Evolutionary conservation across 1,140 invertebrate species (phyloP).

Genomic region (Drosophila fuyamai): DNA sequence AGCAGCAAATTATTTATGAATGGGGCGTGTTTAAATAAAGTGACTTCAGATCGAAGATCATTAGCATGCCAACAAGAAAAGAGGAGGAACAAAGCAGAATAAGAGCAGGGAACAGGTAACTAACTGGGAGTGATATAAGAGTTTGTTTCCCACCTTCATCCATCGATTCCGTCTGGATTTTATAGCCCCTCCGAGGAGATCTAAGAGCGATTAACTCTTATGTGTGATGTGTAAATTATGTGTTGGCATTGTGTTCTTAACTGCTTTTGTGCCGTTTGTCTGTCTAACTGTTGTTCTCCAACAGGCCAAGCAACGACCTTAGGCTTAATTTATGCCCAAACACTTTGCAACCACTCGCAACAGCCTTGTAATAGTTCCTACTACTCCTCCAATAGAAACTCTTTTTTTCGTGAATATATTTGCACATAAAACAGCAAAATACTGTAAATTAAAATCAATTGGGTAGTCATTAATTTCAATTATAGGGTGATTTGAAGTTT

Average conservation of each 20-base stretch:
- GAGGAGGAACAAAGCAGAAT: constrained; percentile 5
- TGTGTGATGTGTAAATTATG: constrained; percentile 50
- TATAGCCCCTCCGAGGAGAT: constrained; percentile 25
- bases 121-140: constrained; percentile 30
- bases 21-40: constrained; percentile 35
- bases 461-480: background rate
- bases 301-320: constrained; percentile 49
- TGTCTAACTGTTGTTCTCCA: constrained; percentile 51
- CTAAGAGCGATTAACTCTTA: constrained; percentile 33
- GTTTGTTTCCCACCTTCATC: constrained; percentile 27
- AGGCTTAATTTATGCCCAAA: constrained; percentile 57
- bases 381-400: constrained; percentile 26
- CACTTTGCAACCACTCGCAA: constrained; percentile 20
- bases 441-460: background rate
- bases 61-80: constrained; percentile 42
- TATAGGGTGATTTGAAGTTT: no score
- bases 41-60: constrained; percentile 42
- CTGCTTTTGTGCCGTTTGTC: constrained; percentile 55
- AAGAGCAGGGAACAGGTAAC: constrained; percentile 14
- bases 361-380: constrained; percentile 58
- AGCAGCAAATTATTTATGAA: constrained; percentile 63
- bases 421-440: constrained; percentile 7
- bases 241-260: constrained; percentile 54
- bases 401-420: constrained; percentile 15
- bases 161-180: constrained; percentile 37